Percentiles rank a stretch among this genome's conserved stretches.
Conservation (phyloP, 2,797 vertebrate species). For the Fistularia tabacaria region DNA sequence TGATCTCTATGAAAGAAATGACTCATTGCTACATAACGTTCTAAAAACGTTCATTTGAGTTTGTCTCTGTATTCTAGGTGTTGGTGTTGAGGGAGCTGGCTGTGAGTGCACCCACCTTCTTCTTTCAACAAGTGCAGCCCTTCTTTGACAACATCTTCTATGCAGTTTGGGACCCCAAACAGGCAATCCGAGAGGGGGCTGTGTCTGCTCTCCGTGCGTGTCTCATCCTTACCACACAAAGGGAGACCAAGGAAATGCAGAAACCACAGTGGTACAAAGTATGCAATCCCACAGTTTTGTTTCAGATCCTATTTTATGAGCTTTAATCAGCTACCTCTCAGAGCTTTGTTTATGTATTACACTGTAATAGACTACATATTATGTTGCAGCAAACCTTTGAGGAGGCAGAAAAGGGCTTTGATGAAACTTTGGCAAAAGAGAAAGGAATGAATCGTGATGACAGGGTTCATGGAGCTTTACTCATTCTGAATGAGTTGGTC, state of each 20-base stretch:
- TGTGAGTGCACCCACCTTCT: conserved; percentile 96
- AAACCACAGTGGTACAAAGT: conserved; percentile 99
- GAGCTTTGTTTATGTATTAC: background rate
- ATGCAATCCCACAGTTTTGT: conserved; percentile 34
- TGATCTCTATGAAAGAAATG: no score
- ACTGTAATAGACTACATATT: background rate
- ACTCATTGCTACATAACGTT: background rate
- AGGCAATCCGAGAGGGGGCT: conserved; percentile 94
- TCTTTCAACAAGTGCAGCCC: conserved; percentile 98
- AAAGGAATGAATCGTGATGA: conserved; percentile 98
- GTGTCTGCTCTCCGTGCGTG: conserved; percentile 93
- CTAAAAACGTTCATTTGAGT: background rate
- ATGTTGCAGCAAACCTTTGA: conserved; percentile 89
- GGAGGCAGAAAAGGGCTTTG: conserved; percentile 96
- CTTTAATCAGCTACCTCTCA: background rate
- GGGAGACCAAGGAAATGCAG: conserved; percentile 99
- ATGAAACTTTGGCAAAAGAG: conserved; percentile 94
- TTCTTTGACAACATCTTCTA: conserved; percentile 98
- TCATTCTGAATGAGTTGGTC: conserved; percentile 96
- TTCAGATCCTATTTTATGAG: background rate
- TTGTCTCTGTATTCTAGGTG: conserved; percentile 72
- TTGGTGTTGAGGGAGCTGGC: conserved; percentile 94
- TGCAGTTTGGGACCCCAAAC: conserved; percentile 97
- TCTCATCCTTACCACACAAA: conserved; percentile 94
- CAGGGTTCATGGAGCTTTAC: conserved; percentile 90